Conservation (phyloP, 2,113 vertebrate genomes). For the Stigmatopora nigra region DNA sequence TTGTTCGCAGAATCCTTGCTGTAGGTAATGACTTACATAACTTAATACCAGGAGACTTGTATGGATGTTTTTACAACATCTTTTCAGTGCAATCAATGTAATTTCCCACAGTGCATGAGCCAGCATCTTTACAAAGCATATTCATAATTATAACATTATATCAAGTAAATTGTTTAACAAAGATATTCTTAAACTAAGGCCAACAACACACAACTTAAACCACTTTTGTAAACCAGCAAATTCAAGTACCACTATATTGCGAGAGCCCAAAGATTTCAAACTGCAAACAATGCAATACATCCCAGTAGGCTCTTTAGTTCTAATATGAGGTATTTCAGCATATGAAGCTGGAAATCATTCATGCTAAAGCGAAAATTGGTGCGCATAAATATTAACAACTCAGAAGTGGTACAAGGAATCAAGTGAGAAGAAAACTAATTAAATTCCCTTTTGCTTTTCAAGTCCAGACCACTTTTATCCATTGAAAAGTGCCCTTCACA, state of each 20-base stretch:
- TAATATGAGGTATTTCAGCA: constrained; percentile 18
- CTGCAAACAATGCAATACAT: constrained; percentile 1
- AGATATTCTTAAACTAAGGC: not conserved
- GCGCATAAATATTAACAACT: constrained; percentile 11
- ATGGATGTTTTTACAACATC: not conserved
- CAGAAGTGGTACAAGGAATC: not conserved
- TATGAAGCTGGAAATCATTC: constrained; percentile 9
- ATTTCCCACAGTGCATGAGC: constrained; percentile 16
- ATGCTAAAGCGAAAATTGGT: constrained; percentile 18
- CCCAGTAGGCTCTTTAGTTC: constrained; percentile 18
- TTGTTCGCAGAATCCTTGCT: too few species aligned
- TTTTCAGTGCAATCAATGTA: constrained; percentile 24
- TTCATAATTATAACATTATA: constrained; percentile 5
- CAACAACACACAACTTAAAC: not conserved
- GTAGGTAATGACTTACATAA: not conserved
- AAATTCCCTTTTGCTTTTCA: constrained; percentile 5
- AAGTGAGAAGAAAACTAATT: constrained; percentile 1
- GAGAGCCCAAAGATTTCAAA: constrained; percentile 7
- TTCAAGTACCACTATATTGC: constrained; percentile 1
- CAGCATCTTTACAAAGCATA: constrained; percentile 19
- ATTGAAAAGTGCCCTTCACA: constrained; percentile 2
- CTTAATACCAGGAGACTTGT: not conserved
- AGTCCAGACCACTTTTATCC: constrained; percentile 10
- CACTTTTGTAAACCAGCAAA: constrained; percentile 1
- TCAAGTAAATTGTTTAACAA: constrained; percentile 19